Percentiles rank a stretch among this genome's conserved stretches.
phyloP scores from a whole-genome alignment of 2,888 invertebrate genomes.

The Eupeodes luniger region DNA sequence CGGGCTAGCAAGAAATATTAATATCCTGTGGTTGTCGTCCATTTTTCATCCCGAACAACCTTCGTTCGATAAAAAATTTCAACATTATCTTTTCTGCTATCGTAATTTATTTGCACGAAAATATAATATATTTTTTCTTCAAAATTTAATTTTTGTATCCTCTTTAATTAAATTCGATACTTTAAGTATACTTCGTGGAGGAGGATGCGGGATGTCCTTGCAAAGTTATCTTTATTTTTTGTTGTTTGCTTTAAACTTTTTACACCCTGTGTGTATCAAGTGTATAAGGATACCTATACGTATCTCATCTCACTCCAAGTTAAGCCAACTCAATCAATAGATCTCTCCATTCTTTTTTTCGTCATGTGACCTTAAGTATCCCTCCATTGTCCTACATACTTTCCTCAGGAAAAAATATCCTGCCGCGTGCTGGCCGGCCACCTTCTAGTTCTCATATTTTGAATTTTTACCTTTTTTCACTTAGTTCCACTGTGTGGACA shows the following conservation, averaged over 20 bases:
- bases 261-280: too few species aligned
- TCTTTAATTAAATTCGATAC: conserved; percentile 1
- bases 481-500: neutral
- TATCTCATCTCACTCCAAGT: too few species aligned
- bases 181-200: too few species aligned
- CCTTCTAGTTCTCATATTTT: neutral
- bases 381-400: conserved; percentile 17
- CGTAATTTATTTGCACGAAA: conserved; percentile 24
- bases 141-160: conserved; percentile 34
- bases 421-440: too few species aligned
- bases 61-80: neutral
- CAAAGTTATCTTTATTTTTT: neutral
- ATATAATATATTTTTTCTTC: neutral
- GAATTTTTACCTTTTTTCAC: neutral
- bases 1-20: neutral
- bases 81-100: conserved; percentile 14
- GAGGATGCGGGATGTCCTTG: neutral
- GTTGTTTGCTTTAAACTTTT: neutral
- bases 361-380: conserved; percentile 22
- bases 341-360: neutral
- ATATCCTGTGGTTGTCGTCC: conserved; percentile 8
- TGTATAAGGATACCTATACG: too few species aligned
- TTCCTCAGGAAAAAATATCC: neutral
- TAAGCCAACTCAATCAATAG: conserved; percentile 25
- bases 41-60: conserved; percentile 7